A percentile compares a stretch with the other conserved stretches of the same genome.
These are phyloP conservation scores for Zygogramma bicolorata DNA, from an alignment of 2,888 invertebrate genomes.

Conservation along the genomic window DNA sequence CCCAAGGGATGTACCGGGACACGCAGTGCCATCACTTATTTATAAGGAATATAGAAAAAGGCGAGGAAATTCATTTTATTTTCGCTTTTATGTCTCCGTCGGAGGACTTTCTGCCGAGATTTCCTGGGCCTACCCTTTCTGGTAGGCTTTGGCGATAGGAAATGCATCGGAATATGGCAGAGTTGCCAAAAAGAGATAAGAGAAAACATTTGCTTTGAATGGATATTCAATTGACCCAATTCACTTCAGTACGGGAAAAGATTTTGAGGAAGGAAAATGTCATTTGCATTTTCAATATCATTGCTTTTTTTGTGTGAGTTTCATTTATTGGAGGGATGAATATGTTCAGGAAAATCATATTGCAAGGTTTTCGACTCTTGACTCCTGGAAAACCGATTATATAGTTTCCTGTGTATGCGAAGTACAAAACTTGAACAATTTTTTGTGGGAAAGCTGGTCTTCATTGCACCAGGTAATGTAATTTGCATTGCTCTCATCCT, in stretches of 20 bases:
- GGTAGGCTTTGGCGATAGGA: not conserved
- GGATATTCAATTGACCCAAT: not conserved
- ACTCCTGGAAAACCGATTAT: too few relatives aligned
- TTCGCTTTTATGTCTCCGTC: not conserved
- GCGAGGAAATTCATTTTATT: not conserved
- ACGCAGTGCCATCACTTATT: not conserved
- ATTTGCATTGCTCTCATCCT: too few relatives aligned
- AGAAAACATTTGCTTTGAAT: not conserved
- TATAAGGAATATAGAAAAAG: not conserved
- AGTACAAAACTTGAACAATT: too few relatives aligned
- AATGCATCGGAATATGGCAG: not conserved
- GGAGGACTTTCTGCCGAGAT: not conserved
- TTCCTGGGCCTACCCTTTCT: not conserved
- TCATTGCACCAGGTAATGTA: too few relatives aligned
- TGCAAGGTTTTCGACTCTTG: too few relatives aligned
- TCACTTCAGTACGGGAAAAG: not conserved
- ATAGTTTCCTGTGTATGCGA: too few relatives aligned
- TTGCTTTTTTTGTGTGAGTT: not conserved
- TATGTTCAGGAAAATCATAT: too few relatives aligned
- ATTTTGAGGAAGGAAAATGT: not conserved
- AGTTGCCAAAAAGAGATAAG: not conserved
- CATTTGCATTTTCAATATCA: not conserved
- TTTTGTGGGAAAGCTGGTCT: too few relatives aligned
- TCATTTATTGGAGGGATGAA: not conserved
- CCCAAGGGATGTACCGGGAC: not conserved